A percentile compares a stretch with the other conserved stretches of the same genome.
These are phyloP conservation scores for Entomyzon cyanotis DNA, from an alignment of 2,113 vertebrate genomes.

Conservation along the genomic window DNA sequence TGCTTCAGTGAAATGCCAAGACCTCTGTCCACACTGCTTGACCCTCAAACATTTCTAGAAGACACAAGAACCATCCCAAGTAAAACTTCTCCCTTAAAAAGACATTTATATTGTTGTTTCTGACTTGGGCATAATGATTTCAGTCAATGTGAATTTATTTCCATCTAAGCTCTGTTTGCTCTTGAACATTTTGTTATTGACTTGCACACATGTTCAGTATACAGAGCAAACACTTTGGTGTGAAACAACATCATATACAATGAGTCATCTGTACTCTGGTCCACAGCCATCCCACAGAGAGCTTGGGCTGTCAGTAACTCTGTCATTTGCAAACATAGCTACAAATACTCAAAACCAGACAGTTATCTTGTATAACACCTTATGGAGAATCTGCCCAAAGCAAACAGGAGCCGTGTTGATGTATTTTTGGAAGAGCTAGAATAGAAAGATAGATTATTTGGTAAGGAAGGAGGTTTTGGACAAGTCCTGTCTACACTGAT, in stretches of 20 bases:
- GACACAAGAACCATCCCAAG: background rate
- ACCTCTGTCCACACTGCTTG: background rate
- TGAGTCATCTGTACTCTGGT: constrained; percentile 65
- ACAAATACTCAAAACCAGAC: constrained; percentile 45
- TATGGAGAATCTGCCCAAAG: constrained; percentile 37
- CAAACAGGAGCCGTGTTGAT: background rate
- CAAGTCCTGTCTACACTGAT: constrained; percentile 5
- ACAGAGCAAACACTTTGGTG: constrained; percentile 62
- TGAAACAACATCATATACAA: constrained; percentile 67
- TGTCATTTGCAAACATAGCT: constrained; percentile 63
- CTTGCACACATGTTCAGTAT: constrained; percentile 58
- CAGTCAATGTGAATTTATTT: constrained; percentile 24
- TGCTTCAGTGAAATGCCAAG: background rate
- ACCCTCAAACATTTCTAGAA: background rate
- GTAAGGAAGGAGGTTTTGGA: background rate
- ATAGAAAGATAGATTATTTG: background rate
- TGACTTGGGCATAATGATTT: background rate
- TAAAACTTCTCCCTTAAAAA: background rate
- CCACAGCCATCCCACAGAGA: constrained; percentile 68
- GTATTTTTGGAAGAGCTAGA: background rate
- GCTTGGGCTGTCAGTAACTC: constrained; percentile 58
- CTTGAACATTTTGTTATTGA: constrained; percentile 58
- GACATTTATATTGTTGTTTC: background rate
- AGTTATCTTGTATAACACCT: constrained; percentile 61
- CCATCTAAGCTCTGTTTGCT: constrained; percentile 39